Evolutionary conservation across 2,888 invertebrate species (phyloP), one percentile per base, ranked within the genome.

Genomic region (Tenthredo notha): DNA sequence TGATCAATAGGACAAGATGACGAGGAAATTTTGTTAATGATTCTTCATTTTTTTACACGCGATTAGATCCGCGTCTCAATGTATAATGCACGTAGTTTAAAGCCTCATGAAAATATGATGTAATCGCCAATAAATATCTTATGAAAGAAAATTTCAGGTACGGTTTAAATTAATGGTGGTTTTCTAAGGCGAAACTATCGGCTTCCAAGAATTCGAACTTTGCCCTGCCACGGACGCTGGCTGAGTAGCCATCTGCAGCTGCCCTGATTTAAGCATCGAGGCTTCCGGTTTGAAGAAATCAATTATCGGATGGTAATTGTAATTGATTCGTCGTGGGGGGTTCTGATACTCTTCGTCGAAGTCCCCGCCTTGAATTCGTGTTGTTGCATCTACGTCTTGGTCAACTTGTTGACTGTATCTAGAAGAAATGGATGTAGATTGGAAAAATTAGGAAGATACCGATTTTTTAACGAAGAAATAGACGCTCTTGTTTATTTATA

Each of bases 301-400:
- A 88, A 97, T 97, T 77, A 97, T 97, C 1, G 97, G 97, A 93
- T 97, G 97, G 90, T 97, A 97, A 91, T 96, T 97, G 91, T 97
- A 97, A 93, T 97, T 97, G 67, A 97, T 95, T 90, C 96, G 95
- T 90, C 95, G 95, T 25, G 91, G 90, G 9, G 88, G 88, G n/a
- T 89, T 89, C 72, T 92, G 92, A 25, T 92, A 92, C 75, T 92
- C 92, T 47, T 93, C 93, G 85, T 91, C 92, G 83, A 92, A 92
- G n/a, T 90, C 90, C 25, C 90, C 89, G 72, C 89, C 90, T 75
- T 91, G 92, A 2, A 91, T 61, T 40, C 89, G 88, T 43, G 89
- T 85, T 15, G 87, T 84, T 12, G 89, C 89, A 37, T 90, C 89
- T 65, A 88, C 84, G 2, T 91, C 91, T 84, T 89, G 87, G 25